Percentiles rank a stretch among this genome's conserved stretches.
Evolutionary conservation across 2,113 vertebrate genomes (phyloP).

Genomic region (Paradisaea rubra): DNA sequence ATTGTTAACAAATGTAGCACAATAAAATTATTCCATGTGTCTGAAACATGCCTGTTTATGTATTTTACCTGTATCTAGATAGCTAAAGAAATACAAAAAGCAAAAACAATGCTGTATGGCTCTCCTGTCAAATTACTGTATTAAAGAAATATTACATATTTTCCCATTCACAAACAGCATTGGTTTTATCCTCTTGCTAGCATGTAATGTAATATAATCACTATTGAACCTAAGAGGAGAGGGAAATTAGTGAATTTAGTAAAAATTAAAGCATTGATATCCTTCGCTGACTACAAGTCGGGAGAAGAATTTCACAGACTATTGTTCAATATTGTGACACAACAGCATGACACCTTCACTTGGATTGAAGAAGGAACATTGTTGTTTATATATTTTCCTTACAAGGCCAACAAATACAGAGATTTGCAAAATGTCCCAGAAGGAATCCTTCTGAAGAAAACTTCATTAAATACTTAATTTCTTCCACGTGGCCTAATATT

Average conservation of each 20-base stretch:
- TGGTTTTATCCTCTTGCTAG: not conserved
- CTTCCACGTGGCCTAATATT: constrained; percentile 6
- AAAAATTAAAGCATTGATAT: not conserved
- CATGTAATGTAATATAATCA: not conserved
- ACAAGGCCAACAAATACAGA: not conserved
- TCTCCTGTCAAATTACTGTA: not conserved
- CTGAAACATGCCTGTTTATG: not conserved
- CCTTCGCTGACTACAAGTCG: not conserved
- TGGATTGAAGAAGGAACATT: not conserved
- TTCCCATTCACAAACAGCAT: not conserved
- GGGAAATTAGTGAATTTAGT: not conserved
- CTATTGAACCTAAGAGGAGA: not conserved
- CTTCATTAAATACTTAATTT: not conserved
- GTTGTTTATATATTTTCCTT: not conserved
- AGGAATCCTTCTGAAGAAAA: not conserved
- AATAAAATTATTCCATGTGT: not conserved
- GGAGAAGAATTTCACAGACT: not conserved
- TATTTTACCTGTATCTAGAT: not conserved
- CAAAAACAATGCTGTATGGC: not conserved
- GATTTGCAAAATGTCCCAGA: not conserved
- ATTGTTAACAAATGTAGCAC: not conserved
- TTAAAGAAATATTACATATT: not conserved
- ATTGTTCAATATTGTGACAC: not conserved
- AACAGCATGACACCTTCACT: not conserved
- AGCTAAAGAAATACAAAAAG: not conserved